Percentiles rank a stretch among this genome's conserved stretches.
Conservation (phyloP, 2,888 invertebrate genomes). For the Leptinotarsa haldemani region DNA sequence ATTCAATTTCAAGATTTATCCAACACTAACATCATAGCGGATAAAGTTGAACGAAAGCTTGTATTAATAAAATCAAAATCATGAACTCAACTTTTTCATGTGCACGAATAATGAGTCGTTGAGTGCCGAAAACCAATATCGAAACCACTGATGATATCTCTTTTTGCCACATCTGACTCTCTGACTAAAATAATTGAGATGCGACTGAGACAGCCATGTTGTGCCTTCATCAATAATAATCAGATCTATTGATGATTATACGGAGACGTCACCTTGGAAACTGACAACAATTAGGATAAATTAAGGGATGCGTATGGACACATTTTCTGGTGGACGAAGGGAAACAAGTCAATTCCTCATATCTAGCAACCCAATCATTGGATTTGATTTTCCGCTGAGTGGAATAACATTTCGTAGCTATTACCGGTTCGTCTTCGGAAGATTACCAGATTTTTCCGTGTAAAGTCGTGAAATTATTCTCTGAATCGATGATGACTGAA, state of each 20-base stretch:
- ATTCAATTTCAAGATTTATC: too few relatives aligned
- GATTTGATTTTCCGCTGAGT: neutral
- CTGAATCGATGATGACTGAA: too few relatives aligned
- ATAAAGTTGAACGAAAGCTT: too few relatives aligned
- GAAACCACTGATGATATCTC: neutral
- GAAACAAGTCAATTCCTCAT: slow-evolving; percentile 32
- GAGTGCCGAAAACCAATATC: neutral
- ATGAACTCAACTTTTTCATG: too few relatives aligned
- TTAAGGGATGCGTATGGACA: slow-evolving; percentile 55
- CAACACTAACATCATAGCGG: too few relatives aligned
- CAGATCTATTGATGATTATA: slow-evolving; percentile 66
- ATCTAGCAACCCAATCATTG: neutral
- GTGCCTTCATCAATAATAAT: slow-evolving; percentile 65
- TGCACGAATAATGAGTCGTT: neutral
- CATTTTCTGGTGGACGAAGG: slow-evolving; percentile 31
- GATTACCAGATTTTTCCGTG: too few relatives aligned
- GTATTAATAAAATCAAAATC: too few relatives aligned
- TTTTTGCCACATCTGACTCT: neutral
- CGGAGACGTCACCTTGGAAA: slow-evolving; percentile 63
- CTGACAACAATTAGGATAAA: slow-evolving; percentile 66
- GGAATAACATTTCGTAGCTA: too few relatives aligned
- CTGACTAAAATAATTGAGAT: slow-evolving; percentile 50
- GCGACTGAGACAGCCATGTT: slow-evolving; percentile 54
- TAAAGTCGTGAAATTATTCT: too few relatives aligned
- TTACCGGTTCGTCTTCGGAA: too few relatives aligned